Conservation (phyloP, 2,888 invertebrate species). For the Nomada goodeniana region DNA sequence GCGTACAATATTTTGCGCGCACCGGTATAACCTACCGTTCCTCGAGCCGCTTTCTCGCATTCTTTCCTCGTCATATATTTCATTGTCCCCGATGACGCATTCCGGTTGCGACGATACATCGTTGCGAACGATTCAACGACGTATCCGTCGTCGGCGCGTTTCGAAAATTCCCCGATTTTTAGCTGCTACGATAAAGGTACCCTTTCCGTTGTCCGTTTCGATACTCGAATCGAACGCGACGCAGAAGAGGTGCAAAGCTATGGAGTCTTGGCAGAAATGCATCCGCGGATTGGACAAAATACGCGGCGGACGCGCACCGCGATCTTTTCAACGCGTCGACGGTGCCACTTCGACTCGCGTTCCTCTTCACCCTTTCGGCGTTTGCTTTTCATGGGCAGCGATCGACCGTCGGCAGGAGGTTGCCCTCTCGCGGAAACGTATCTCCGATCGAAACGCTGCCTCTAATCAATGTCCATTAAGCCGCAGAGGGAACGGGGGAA, state of each 20-base stretch:
- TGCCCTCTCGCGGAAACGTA: conserved; percentile 49
- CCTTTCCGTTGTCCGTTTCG: too few species aligned
- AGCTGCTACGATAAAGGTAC: too few species aligned
- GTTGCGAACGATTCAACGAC: too few species aligned
- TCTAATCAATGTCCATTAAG: conserved; percentile 77
- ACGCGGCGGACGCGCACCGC: conserved; percentile 2
- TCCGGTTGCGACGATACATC: too few species aligned
- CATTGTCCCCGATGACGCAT: too few species aligned
- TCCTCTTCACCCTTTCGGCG: conserved; percentile 33
- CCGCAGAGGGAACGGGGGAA: conserved; percentile 43
- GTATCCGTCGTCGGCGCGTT: too few species aligned
- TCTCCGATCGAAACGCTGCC: conserved; percentile 60
- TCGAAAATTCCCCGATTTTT: too few species aligned
- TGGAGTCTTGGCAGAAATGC: neutral
- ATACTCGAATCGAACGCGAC: too few species aligned
- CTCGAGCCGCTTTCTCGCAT: neutral
- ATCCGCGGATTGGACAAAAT: conserved; percentile 15
- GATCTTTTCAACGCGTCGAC: conserved; percentile 52
- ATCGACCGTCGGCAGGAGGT: conserved; percentile 34
- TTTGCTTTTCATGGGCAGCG: conserved; percentile 50
- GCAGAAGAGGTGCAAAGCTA: neutral
- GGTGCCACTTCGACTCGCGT: conserved; percentile 36
- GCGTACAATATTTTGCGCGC: conserved; percentile 5
- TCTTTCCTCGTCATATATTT: too few species aligned
- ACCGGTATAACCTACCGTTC: neutral